These are phyloP conservation scores for Branchipolynoe longqiensis DNA, from an alignment of 2,888 invertebrate genomes.

Conservation along the genomic window DNA sequence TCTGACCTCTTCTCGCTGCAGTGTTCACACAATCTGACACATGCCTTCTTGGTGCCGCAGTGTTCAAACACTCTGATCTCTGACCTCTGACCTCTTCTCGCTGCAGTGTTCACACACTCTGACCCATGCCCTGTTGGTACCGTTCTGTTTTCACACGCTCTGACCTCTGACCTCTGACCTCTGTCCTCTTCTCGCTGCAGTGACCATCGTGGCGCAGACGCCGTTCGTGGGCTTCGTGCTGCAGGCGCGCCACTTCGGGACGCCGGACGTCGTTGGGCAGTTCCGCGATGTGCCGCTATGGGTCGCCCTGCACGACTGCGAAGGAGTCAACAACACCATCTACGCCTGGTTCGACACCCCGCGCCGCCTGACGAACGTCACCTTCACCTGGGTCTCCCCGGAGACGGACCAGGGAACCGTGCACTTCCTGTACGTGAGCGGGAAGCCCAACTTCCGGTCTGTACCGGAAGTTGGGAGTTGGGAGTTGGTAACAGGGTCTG, in stretches of 20 bases:
- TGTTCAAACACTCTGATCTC: neutral
- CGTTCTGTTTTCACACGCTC: neutral
- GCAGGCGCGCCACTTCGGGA: slow-evolving; percentile 41
- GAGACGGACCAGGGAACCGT: slow-evolving; percentile 38
- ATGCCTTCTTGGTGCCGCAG: neutral
- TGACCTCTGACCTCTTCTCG: neutral
- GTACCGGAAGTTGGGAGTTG: no score
- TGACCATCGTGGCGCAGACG: neutral
- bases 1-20: no score
- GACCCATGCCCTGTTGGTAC: neutral
- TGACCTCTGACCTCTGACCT: neutral
- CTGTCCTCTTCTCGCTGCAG: neutral
- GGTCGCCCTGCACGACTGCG: slow-evolving; percentile 28
- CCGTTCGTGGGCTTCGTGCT: slow-evolving; percentile 48
- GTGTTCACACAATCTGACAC: neutral
- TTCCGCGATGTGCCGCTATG: slow-evolving; percentile 1
- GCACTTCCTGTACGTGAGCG: slow-evolving; percentile 55
- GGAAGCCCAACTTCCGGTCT: neutral
- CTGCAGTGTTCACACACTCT: neutral
- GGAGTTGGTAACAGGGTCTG: no score
- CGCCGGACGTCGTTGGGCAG: slow-evolving; percentile 2
- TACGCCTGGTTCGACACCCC: slow-evolving; percentile 53
- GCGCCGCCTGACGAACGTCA: neutral
- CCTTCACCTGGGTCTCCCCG: slow-evolving; percentile 50
- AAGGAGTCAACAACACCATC: slow-evolving; percentile 36